phyloP scores from a whole-genome alignment of 2,888 invertebrate species.

The Plagodis dolabraria region DNA sequence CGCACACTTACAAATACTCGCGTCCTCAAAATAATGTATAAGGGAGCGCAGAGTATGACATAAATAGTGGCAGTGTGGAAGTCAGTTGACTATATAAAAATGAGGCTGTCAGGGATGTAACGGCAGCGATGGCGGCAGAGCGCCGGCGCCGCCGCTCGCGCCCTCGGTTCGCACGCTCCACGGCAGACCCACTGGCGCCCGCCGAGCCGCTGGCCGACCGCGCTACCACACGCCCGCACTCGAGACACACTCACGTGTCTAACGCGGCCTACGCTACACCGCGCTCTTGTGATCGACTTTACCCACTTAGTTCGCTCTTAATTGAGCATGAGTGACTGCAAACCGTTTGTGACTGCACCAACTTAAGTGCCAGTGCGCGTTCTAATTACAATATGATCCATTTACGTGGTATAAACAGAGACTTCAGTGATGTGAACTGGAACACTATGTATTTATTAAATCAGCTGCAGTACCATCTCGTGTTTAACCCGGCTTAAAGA shows the following conservation, averaged over 20 bases:
- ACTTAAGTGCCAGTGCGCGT: conserved; percentile 64
- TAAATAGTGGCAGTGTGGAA: conserved; percentile 82
- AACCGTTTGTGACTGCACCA: conserved; percentile 49
- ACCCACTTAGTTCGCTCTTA: conserved; percentile 39
- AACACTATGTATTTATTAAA: conserved; percentile 58
- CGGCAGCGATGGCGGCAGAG: conserved; percentile 62
- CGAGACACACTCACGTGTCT: conserved; percentile 49
- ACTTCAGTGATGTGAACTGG: conserved; percentile 57
- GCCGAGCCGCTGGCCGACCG: conserved; percentile 58
- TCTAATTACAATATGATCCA: conserved; percentile 67
- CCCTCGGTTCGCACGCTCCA: conserved; percentile 61
- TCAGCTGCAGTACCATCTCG: conserved; percentile 62
- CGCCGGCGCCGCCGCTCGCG: conserved; percentile 78
- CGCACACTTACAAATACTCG: conserved; percentile 72
- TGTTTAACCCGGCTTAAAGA: conserved; percentile 72
- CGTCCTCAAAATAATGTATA: conserved; percentile 79
- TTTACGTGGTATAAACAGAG: conserved; percentile 52
- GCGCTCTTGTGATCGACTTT: conserved; percentile 28
- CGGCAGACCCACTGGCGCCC: conserved; percentile 76
- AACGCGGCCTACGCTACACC: conserved; percentile 23
- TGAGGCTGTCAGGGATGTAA: conserved; percentile 76
- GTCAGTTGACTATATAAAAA: conserved; percentile 84
- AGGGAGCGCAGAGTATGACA: conserved; percentile 79
- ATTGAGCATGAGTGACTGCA: conserved; percentile 59
- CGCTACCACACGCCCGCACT: conserved; percentile 32